Evolutionary conservation across 2,888 invertebrate species (phyloP).

Genomic region (Abrostola triplasia): DNA sequence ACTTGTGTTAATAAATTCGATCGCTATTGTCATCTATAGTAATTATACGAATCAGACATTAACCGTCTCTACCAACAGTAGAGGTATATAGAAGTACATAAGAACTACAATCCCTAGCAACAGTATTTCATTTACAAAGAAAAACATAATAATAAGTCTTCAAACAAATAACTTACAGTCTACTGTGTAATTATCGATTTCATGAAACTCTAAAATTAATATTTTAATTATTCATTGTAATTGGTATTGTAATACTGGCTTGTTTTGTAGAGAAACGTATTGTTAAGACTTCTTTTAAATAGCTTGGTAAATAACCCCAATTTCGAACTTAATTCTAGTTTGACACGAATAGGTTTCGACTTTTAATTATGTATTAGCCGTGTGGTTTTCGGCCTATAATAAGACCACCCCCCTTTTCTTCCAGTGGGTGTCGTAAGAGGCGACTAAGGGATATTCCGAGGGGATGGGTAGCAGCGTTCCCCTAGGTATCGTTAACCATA

Average conservation of each 20-base stretch:
- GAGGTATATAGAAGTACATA: conserved; percentile 2
- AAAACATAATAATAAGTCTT: neutral
- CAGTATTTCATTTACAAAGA: conserved; percentile 7
- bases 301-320: neutral
- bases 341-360: neutral
- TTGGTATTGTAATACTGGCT: neutral
- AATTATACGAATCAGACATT: conserved; percentile 16
- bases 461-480: too few species aligned
- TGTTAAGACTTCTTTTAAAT: neutral
- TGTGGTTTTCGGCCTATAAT: too few species aligned
- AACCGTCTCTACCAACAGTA: neutral
- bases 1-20: conserved; percentile 39
- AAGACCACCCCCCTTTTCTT: too few species aligned
- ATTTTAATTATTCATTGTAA: conserved; percentile 16
- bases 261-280: conserved; percentile 3
- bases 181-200: conserved; percentile 7
- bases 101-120: conserved; percentile 20
- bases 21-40: conserved; percentile 22
- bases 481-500: too few species aligned
- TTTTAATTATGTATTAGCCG: neutral
- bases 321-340: neutral
- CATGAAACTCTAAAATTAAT: conserved; percentile 8
- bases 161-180: neutral
- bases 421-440: too few species aligned
- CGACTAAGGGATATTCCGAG: too few species aligned